A percentile compares a stretch with the other conserved stretches of the same genome.
Conservation (phyloP, 2,113 vertebrate genomes). For the Thalassarche chlororhynchos region DNA sequence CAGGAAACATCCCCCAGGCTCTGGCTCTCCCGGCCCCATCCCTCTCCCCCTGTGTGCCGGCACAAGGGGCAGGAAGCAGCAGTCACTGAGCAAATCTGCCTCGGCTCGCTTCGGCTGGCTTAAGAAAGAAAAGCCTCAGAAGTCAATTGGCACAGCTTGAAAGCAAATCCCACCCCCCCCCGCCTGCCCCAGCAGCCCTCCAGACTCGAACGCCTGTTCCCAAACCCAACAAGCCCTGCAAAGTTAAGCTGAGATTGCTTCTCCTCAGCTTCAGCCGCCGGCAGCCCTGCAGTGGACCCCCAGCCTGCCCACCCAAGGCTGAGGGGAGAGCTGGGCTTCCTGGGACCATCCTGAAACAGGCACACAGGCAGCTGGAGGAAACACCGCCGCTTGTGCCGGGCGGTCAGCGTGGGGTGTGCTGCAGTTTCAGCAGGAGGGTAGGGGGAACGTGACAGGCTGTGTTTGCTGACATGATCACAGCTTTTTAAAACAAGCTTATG, state of each 20-base stretch:
- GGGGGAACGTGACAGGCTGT: fast-evolving
- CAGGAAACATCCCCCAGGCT: not conserved
- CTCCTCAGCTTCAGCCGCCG: not conserved
- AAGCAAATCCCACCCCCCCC: not conserved
- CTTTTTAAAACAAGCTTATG: not conserved
- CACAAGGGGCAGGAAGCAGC: not conserved
- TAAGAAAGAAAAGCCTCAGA: not conserved
- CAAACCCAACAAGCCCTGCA: fast-evolving
- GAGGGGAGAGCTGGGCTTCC: not conserved
- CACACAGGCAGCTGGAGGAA: not conserved
- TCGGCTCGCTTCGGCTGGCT: not conserved
- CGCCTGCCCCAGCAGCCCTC: not conserved
- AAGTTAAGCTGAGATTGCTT: not conserved
- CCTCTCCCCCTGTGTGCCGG: not conserved
- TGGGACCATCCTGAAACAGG: not conserved
- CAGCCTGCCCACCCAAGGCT: not conserved
- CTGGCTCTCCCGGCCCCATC: fast-evolving
- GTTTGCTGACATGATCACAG: not conserved
- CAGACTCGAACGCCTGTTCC: not conserved
- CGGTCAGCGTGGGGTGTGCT: not conserved
- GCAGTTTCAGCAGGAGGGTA: not conserved
- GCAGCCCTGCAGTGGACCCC: fast-evolving
- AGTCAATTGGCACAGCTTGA: conserved; percentile 2
- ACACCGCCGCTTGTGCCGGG: fast-evolving
- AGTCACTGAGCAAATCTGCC: not conserved